These are phyloP conservation scores for Alentia gelatinosa DNA, from an alignment of 2,888 invertebrate genomes.

Conservation along the genomic window DNA sequence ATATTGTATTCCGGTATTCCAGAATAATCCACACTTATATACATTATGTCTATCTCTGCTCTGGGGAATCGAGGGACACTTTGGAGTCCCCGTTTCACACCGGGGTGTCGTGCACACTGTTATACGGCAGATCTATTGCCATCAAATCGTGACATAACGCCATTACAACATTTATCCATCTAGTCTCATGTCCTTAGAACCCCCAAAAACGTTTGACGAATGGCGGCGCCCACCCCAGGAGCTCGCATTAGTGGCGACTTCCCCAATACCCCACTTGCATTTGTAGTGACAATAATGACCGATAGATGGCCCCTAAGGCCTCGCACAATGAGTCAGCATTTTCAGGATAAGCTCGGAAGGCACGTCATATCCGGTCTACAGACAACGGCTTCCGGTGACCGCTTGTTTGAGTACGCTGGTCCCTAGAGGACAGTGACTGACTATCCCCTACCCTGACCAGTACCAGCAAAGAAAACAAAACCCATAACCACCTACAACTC, in stretches of 20 bases:
- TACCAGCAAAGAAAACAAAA: too few relatives aligned
- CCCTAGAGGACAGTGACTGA: background rate
- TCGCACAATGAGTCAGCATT: background rate
- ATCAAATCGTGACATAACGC: too few relatives aligned
- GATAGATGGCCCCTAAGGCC: background rate
- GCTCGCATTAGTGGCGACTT: background rate
- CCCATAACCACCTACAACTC: background rate
- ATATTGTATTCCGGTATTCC: too few relatives aligned
- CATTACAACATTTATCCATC: too few relatives aligned
- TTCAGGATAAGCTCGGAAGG: background rate
- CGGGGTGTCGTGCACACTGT: too few relatives aligned
- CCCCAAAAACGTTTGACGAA: background rate
- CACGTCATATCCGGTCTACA: background rate
- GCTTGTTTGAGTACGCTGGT: background rate
- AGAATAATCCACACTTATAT: too few relatives aligned
- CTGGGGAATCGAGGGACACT: too few relatives aligned
- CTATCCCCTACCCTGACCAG: background rate
- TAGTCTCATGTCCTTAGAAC: too few relatives aligned
- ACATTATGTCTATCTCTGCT: too few relatives aligned
- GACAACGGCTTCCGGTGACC: background rate
- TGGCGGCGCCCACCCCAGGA: background rate
- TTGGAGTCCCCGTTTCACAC: too few relatives aligned
- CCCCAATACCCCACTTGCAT: background rate
- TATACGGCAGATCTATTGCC: too few relatives aligned
- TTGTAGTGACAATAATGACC: background rate